These are phyloP conservation scores for Scaptomyza polygonia DNA, from an alignment of 2,888 invertebrate genomes.

Conservation along the genomic window DNA sequence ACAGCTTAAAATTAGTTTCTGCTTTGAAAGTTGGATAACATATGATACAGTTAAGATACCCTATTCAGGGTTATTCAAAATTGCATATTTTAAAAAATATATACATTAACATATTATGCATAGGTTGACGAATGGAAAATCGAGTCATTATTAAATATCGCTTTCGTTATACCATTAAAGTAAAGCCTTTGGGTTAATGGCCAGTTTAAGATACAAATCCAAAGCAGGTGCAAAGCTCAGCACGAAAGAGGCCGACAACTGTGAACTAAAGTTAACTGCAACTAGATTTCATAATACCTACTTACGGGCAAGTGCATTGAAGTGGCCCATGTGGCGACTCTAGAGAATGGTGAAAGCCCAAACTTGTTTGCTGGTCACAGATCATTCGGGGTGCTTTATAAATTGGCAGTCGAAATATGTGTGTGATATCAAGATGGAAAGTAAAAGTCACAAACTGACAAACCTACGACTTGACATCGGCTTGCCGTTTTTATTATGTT, in stretches of 20 bases:
- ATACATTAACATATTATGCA: too few species aligned
- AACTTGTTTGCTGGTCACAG: constrained; percentile 42
- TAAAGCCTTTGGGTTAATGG: constrained; percentile 7
- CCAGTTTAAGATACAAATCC: constrained; percentile 8
- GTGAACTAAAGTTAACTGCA: constrained; percentile 11
- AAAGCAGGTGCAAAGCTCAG: constrained; percentile 19
- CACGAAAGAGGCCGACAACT: constrained; percentile 8
- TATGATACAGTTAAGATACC: not conserved
- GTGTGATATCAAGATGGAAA: constrained; percentile 23
- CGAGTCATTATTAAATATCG: not conserved
- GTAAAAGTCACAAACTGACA: constrained; percentile 13
- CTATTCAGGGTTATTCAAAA: not conserved
- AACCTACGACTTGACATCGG: not conserved
- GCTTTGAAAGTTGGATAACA: not conserved
- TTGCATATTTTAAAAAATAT: not conserved
- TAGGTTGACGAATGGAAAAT: not conserved
- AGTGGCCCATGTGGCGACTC: constrained; percentile 27
- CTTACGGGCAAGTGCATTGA: constrained; percentile 29
- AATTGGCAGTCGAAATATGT: constrained; percentile 23
- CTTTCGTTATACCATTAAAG: not conserved
- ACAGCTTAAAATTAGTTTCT: not conserved
- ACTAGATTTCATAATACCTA: constrained; percentile 54
- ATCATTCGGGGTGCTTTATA: not conserved
- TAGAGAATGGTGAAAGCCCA: constrained; percentile 59
- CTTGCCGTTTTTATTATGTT: constrained; percentile 6